phyloP scores from a whole-genome alignment of 1,140 invertebrate species.

The Drosophila melanica region DNA sequence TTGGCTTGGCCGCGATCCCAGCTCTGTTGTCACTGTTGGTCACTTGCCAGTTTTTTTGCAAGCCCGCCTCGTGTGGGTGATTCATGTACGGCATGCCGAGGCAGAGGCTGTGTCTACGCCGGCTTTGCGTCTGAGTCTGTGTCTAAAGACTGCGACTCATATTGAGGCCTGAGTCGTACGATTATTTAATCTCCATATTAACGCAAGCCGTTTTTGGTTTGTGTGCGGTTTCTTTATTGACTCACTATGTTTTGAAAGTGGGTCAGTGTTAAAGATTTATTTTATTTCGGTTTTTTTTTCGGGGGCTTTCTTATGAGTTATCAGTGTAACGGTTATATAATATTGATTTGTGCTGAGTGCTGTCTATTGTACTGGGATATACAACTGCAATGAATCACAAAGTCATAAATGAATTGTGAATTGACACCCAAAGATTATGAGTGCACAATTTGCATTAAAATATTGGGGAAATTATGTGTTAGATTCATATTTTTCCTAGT shows the following conservation, averaged over 20 bases:
- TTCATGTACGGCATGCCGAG: conserved; percentile 24
- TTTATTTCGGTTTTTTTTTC: conserved; percentile 29
- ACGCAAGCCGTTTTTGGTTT: conserved; percentile 57
- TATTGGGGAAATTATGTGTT: background rate
- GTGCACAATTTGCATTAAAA: conserved; percentile 28
- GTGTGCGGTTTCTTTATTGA: conserved; percentile 77
- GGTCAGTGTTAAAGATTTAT: conserved; percentile 79
- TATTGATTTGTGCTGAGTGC: conserved; percentile 49
- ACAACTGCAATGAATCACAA: conserved; percentile 31
- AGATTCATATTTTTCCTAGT: conserved; percentile 8
- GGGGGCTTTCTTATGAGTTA: conserved; percentile 70
- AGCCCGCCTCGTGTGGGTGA: conserved; percentile 49
- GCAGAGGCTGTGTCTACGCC: conserved; percentile 7
- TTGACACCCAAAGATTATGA: conserved; percentile 35
- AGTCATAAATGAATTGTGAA: conserved; percentile 28
- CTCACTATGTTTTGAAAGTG: conserved; percentile 70
- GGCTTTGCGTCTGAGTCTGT: conserved; percentile 11
- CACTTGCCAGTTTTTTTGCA: conserved; percentile 56
- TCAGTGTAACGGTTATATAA: conserved; percentile 72
- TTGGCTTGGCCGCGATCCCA: conserved; percentile 48
- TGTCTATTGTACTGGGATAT: conserved; percentile 45
- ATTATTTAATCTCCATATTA: conserved; percentile 81
- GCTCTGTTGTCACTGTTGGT: conserved; percentile 49
- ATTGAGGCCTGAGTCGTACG: conserved; percentile 48
- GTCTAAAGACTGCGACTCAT: conserved; percentile 36